Percentiles rank a stretch among this genome's conserved stretches.
Conservation (phyloP, 2,113 vertebrate species). For the Azemiops feae region DNA sequence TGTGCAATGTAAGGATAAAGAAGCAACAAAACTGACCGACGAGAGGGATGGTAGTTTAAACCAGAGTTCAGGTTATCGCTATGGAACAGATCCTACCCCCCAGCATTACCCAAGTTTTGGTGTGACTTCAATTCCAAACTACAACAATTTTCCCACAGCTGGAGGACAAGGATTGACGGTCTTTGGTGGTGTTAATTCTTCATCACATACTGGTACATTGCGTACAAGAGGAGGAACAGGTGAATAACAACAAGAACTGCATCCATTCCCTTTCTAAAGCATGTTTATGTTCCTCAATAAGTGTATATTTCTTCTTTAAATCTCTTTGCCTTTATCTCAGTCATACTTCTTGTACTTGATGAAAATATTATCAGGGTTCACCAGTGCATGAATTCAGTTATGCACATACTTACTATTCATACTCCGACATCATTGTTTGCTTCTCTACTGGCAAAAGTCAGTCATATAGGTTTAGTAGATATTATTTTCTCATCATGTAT, state of each 20-base stretch:
- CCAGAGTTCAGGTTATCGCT: constrained; percentile 86
- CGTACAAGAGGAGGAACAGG: constrained; percentile 90
- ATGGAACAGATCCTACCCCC: constrained; percentile 89
- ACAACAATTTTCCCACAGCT: constrained; percentile 90
- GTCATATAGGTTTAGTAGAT: neutral
- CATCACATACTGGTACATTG: constrained; percentile 88
- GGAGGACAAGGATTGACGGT: constrained; percentile 86
- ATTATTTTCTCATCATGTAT: neutral
- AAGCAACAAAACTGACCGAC: constrained; percentile 94
- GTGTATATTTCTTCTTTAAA: neutral
- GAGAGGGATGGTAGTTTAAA: constrained; percentile 86
- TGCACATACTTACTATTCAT: neutral
- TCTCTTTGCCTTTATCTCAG: neutral
- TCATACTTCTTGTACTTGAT: neutral
- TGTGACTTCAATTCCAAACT: constrained; percentile 92
- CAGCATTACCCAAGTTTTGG: constrained; percentile 90
- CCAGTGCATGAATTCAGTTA: neutral
- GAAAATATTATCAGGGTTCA: neutral
- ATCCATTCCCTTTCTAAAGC: neutral
- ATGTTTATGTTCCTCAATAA: neutral
- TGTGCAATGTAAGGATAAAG: constrained; percentile 99
- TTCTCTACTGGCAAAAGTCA: neutral
- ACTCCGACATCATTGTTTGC: neutral
- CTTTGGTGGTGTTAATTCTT: constrained; percentile 90
- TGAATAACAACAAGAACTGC: constrained; percentile 52